Conservation (phyloP, 2,888 invertebrate genomes). For the Trichogramma dendrolimi region DNA sequence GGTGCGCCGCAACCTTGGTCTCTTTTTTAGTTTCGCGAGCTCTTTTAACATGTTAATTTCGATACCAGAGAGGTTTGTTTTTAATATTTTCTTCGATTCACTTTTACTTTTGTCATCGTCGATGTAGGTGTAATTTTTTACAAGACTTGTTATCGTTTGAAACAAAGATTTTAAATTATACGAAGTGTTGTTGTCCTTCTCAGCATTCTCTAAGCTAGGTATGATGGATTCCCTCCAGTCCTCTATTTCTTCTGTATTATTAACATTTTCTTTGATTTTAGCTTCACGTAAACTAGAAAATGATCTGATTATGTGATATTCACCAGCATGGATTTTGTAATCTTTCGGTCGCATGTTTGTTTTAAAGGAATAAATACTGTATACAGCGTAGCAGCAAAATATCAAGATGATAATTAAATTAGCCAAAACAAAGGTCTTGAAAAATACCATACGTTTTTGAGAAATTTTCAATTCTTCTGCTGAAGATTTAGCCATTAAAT, state of each 20-base stretch:
- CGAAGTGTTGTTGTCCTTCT: neutral
- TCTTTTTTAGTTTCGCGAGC: constrained; percentile 9
- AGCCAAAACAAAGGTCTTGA: no score
- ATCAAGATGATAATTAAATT: constrained; percentile 3
- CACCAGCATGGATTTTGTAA: no score
- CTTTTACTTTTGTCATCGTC: neutral
- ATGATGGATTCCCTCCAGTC: constrained; percentile 13
- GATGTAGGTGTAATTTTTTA: neutral
- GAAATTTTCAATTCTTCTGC: no score
- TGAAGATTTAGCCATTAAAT: no score
- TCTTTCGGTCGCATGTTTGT: no score
- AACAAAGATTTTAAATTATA: constrained; percentile 10
- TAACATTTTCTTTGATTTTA: neutral
- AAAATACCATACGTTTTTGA: no score
- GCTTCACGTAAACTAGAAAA: no score
- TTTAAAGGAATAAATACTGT: constrained; percentile 9
- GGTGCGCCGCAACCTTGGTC: neutral
- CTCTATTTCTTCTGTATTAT: constrained; percentile 2
- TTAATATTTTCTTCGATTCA: neutral
- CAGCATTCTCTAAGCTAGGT: neutral
- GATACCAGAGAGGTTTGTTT: constrained; percentile 11
- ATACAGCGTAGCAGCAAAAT: constrained; percentile 19
- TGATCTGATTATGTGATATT: no score
- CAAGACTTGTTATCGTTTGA: constrained; percentile 2
- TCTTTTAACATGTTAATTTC: constrained; percentile 18